These are phyloP conservation scores for Gobius niger DNA, from an alignment of 2,113 vertebrate genomes.

Conservation along the genomic window DNA sequence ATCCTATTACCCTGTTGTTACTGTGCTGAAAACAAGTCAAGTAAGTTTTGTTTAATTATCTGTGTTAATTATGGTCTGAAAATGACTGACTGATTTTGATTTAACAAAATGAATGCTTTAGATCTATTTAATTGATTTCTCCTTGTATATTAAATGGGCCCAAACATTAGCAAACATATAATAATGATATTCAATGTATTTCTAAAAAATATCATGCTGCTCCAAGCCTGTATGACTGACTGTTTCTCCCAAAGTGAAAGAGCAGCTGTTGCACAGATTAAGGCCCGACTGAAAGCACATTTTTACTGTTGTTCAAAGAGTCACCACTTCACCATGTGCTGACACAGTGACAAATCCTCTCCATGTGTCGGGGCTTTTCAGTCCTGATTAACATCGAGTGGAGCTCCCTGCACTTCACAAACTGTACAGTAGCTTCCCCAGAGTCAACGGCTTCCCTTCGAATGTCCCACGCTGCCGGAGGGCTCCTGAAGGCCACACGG, in stretches of 20 bases:
- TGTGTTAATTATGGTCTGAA: too few relatives aligned
- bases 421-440: neutral
- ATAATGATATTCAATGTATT: neutral
- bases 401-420: constrained; percentile 7
- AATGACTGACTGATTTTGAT: too few relatives aligned
- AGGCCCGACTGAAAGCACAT: constrained; percentile 50
- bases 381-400: constrained; percentile 42
- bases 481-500: constrained; percentile 44
- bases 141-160: neutral
- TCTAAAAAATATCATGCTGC: neutral
- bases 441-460: constrained; percentile 6
- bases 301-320: constrained; percentile 35
- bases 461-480: constrained; percentile 29
- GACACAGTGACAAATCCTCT: constrained; percentile 48
- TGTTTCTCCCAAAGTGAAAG: constrained; percentile 41
- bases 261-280: constrained; percentile 64
- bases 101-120: too few relatives aligned
- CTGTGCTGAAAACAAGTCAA: too few relatives aligned
- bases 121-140: too few relatives aligned
- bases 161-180: neutral
- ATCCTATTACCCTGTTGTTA: too few relatives aligned
- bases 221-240: neutral
- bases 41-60: too few relatives aligned
- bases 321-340: constrained; percentile 33
- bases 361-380: constrained; percentile 38